Conservation (phyloP, 2,888 invertebrate species). For the Bedellia somnulentella region DNA sequence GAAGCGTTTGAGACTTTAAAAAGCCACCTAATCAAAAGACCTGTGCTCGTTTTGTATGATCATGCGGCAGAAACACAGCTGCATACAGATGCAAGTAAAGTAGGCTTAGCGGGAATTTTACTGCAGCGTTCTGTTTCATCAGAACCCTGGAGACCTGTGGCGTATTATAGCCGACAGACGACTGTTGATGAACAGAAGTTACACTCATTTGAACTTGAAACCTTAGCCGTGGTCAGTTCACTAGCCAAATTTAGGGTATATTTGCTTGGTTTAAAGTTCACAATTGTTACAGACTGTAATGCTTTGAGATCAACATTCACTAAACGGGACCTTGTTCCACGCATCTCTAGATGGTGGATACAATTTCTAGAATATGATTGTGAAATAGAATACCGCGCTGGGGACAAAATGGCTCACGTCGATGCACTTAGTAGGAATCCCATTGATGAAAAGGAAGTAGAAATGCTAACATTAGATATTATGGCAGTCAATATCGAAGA, state of each 20-base stretch:
- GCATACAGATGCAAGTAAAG: conserved; percentile 19
- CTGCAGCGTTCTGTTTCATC: too few species aligned
- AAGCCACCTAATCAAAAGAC: conserved; percentile 9
- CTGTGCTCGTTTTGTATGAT: conserved; percentile 15
- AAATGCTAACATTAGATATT: conserved; percentile 1
- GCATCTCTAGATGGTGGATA: conserved; percentile 21
- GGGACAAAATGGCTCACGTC: conserved; percentile 14
- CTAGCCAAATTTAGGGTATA: conserved; percentile 19
- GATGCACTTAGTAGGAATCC: background rate
- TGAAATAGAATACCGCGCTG: conserved; percentile 14
- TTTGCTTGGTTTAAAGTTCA: conserved; percentile 14
- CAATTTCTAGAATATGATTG: too few species aligned
- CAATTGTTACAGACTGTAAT: conserved; percentile 20
- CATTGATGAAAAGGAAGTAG: background rate
- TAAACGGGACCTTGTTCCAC: conserved; percentile 14
- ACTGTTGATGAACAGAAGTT: conserved; percentile 15
- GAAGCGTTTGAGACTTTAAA: conserved; percentile 14
- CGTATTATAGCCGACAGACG: conserved; percentile 17
- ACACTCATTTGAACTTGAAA: conserved; percentile 27
- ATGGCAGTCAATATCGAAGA: conserved; percentile 2
- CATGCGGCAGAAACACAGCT: conserved; percentile 13
- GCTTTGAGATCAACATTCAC: conserved; percentile 17
- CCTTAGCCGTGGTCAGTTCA: conserved; percentile 19
- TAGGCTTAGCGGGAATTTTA: conserved; percentile 17
- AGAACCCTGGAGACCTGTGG: conserved; percentile 13